Evolutionary conservation across 2,113 vertebrate genomes (phyloP).

Genomic region (Sisor rabdophorus): DNA sequence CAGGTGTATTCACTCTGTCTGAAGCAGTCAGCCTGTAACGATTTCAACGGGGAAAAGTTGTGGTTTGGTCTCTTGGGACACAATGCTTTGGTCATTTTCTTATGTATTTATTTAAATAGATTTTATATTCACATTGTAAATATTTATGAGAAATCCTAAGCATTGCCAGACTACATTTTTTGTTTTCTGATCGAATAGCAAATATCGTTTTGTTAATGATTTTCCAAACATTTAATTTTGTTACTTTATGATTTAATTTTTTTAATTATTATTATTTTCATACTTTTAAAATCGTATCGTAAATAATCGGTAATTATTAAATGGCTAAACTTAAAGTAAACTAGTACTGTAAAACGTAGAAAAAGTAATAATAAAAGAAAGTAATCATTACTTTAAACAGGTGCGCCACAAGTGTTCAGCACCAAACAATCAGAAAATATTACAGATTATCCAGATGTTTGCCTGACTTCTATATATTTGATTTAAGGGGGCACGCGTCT

Average conservation of each 20-base stretch:
- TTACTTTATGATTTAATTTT: too few species aligned
- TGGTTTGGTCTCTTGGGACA: not conserved
- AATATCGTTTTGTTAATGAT: too few species aligned
- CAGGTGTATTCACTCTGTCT: not conserved
- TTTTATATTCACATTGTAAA: not conserved
- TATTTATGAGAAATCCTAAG: not conserved
- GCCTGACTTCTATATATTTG: not conserved
- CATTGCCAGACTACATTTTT: too few species aligned
- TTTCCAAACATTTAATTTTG: too few species aligned
- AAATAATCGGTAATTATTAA: too few species aligned
- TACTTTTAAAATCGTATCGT: too few species aligned
- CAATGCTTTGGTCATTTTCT: not conserved
- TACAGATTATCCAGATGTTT: not conserved
- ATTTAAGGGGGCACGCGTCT: not conserved
- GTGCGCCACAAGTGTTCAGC: not conserved
- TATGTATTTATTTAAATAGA: not conserved
- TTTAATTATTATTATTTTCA: not conserved
- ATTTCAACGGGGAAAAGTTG: not conserved
- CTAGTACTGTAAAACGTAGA: too few species aligned
- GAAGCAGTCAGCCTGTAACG: too few species aligned
- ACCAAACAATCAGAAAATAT: not conserved
- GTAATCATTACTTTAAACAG: not conserved
- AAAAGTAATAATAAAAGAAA: too few species aligned
- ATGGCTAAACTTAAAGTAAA: too few species aligned
- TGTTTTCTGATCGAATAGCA: too few species aligned